These are phyloP conservation scores for Drosophila chauvacae DNA, from an alignment of 1,140 invertebrate genomes.

Conservation along the genomic window DNA sequence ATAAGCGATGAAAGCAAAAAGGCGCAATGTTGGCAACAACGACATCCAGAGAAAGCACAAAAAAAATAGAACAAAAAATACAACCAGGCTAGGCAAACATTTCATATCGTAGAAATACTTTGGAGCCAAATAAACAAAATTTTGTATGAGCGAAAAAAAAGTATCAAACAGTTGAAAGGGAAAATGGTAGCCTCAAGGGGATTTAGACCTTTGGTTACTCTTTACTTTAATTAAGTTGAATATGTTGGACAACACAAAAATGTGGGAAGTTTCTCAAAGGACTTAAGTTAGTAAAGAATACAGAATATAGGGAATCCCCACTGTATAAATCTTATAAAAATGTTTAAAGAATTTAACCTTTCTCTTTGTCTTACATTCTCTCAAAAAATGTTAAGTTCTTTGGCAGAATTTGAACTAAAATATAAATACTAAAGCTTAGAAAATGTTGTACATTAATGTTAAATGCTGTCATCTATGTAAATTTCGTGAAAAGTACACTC, in stretches of 20 bases:
- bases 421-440: background rate
- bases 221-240: slow-evolving; percentile 7
- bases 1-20: slow-evolving; percentile 74
- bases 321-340: too few relatives aligned
- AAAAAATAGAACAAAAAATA: slow-evolving; percentile 5
- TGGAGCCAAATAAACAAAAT: slow-evolving; percentile 70
- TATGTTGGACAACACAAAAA: background rate
- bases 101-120: slow-evolving; percentile 75
- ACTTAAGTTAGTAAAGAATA: background rate
- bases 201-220: slow-evolving; percentile 32
- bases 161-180: slow-evolving; percentile 46
- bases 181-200: slow-evolving; percentile 16
- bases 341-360: too few relatives aligned
- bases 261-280: background rate
- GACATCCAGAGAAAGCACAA: slow-evolving; percentile 14
- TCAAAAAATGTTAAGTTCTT: background rate
- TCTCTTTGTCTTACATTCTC: background rate
- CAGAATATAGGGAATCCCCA: too few relatives aligned
- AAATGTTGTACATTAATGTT: background rate
- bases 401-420: background rate
- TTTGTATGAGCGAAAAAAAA: slow-evolving; percentile 37
- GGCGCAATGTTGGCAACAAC: slow-evolving; percentile 60
- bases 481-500: background rate
- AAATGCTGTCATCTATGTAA: background rate
- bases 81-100: slow-evolving; percentile 55